A percentile compares a stretch with the other conserved stretches of the same genome.
Evolutionary conservation across 2,113 vertebrate species (phyloP).

Genomic region (Okapia johnstoni): DNA sequence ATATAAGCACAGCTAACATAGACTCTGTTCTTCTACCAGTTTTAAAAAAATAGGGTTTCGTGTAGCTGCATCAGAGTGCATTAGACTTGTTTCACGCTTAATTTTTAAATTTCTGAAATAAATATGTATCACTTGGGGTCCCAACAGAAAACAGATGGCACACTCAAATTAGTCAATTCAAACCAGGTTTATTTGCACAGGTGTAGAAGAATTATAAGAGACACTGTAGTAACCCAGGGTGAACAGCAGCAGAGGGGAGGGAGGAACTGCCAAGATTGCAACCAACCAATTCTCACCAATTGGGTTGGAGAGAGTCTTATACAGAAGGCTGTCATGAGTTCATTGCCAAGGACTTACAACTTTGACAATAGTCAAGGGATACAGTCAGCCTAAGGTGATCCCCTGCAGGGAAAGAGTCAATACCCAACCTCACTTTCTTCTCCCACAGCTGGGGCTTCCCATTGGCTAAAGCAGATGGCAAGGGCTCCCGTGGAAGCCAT

Average conservation of each 20-base stretch:
- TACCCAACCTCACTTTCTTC: neutral
- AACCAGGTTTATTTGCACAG: neutral
- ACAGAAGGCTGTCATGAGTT: neutral
- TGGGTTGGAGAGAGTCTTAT: neutral
- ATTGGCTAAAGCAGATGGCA: neutral
- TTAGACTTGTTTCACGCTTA: neutral
- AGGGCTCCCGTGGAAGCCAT: neutral
- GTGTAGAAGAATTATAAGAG: neutral
- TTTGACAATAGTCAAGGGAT: neutral
- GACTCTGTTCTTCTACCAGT: neutral
- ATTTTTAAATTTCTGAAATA: constrained; percentile 22
- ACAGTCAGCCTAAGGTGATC: neutral
- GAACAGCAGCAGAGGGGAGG: neutral
- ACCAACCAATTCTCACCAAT: neutral
- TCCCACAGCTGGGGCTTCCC: neutral
- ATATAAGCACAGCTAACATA: neutral
- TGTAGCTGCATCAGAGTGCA: neutral
- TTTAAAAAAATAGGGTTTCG: neutral
- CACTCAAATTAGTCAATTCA: neutral
- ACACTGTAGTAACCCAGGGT: neutral
- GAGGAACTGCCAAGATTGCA: neutral
- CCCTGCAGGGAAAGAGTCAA: neutral
- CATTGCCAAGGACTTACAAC: neutral
- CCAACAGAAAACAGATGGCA: constrained; percentile 15
- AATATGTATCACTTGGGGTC: neutral